Evolutionary conservation across 2,797 vertebrate genomes (phyloP).

Genomic region (Phoebastria nigripes): DNA sequence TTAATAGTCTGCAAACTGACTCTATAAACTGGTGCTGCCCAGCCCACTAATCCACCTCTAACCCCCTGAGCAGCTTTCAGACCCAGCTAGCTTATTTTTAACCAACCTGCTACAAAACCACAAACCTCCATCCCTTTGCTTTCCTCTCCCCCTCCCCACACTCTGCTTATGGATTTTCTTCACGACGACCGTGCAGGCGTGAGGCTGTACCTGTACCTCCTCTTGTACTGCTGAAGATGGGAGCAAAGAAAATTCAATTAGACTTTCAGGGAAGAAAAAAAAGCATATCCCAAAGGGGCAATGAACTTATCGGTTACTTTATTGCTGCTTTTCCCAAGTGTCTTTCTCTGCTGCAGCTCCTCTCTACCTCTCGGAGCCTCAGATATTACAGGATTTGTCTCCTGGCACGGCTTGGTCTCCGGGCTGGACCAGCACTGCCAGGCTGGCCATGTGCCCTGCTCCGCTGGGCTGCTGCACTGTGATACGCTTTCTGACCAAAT

Average conservation of each 20-base stretch:
- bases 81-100: not conserved
- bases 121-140: not conserved
- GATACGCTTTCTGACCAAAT: not conserved
- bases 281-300: not conserved
- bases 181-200: accelerated
- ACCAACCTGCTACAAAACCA: not conserved
- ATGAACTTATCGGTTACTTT: not conserved
- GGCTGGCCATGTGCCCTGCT: not conserved
- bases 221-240: not conserved
- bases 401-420: not conserved
- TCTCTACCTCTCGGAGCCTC: not conserved
- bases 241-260: not conserved
- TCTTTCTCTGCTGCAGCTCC: not conserved
- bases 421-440: not conserved
- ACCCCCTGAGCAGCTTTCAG: not conserved
- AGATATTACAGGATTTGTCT: not conserved
- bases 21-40: not conserved
- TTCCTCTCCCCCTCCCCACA: not conserved
- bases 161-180: not conserved
- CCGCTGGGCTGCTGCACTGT: not conserved
- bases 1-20: too few relatives aligned
- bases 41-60: not conserved
- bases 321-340: not conserved
- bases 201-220: not conserved
- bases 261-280: not conserved